Base-by-base conservation (phyloP, 2,888 invertebrate species). In the Drosophila kokeensis region DNA sequence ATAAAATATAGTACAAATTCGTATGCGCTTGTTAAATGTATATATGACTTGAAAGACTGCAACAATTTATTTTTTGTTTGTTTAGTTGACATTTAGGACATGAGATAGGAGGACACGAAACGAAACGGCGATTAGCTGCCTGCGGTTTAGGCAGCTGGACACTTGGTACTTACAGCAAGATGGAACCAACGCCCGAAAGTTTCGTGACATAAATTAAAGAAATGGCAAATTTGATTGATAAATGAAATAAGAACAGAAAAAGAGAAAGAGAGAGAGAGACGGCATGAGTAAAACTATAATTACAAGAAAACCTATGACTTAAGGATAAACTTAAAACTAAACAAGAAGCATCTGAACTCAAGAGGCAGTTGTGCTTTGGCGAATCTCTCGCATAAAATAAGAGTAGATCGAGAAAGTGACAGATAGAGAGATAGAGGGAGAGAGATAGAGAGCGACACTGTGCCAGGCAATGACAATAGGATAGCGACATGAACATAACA, bases 101-200 rank as follows among this genome's bases (percentile, higher is more conserved):
- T 69, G 63, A 69, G 57, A 57, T 55, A 45, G 52, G 34, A 61
- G 58, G 61, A 62, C 49, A 76, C 75, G 76, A 69, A 59, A 76
- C 76, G 75, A 75, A 79, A 71, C 76, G 70, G 77, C 66, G 72
- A 75, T 66, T 65, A 69, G 60, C 64, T 61, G 65, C 76, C 71
- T 58, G 57, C 50, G 40, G 21, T 18, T 40, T 18, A 61, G 71
- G 59, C 68, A 76, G 63, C 69, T 77, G 81, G 84, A 85, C 87
- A 83, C 87, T 85, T 90, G 87, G 90, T 91, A 91, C 91, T 91
- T 91, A 91, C 91, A 91, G 91, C 79, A 90, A 76, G 62, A 59
- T 71, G 79, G 61, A 72, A 82, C 75, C 85, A 85, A 64, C 57
- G 78, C 82, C 85, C 83, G 58, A 66, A 67, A 64, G 73, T 76